These are phyloP conservation scores for Netelia melanura DNA, from an alignment of 2,888 invertebrate species.

Conservation along the genomic window DNA sequence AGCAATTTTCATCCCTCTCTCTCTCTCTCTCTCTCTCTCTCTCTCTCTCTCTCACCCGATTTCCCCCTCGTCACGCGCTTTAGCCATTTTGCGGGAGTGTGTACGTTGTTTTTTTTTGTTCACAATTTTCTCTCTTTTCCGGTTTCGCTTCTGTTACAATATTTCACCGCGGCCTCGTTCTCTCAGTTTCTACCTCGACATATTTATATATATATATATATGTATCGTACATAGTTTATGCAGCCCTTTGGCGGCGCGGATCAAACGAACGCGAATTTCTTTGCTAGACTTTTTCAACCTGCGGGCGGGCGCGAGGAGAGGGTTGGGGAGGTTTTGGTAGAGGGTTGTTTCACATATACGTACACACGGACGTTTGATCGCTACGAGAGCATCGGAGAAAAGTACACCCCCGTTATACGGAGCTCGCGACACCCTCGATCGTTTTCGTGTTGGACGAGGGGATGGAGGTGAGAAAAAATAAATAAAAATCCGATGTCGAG, in stretches of 20 bases:
- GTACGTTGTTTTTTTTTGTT: conserved; percentile 25
- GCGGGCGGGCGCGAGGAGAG: conserved; percentile 61
- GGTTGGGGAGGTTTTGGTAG: background rate
- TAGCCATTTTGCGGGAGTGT: background rate
- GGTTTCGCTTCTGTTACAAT: conserved; percentile 54
- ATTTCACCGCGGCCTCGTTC: conserved; percentile 55
- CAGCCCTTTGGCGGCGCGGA: conserved; percentile 81
- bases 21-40: conserved; percentile 29
- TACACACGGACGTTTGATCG: conserved; percentile 55
- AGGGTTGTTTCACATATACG: conserved; percentile 61
- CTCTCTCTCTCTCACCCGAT: conserved; percentile 40
- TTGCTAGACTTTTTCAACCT: conserved; percentile 75
- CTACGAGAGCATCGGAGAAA: background rate
- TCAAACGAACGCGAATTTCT: conserved; percentile 83
- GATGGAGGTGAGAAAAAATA: background rate
- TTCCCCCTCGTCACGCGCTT: conserved; percentile 45
- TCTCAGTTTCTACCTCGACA: conserved; percentile 43
- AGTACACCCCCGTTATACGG: background rate
- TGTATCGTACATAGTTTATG: conserved; percentile 1
- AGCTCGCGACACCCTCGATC: background rate
- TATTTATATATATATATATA: conserved; percentile 1
- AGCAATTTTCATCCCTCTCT: background rate
- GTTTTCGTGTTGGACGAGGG: background rate
- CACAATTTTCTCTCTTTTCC: conserved; percentile 42
- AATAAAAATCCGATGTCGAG: background rate